These are phyloP conservation scores for Xiphias gladius DNA, from an alignment of 2,113 vertebrate species.

Conservation along the genomic window DNA sequence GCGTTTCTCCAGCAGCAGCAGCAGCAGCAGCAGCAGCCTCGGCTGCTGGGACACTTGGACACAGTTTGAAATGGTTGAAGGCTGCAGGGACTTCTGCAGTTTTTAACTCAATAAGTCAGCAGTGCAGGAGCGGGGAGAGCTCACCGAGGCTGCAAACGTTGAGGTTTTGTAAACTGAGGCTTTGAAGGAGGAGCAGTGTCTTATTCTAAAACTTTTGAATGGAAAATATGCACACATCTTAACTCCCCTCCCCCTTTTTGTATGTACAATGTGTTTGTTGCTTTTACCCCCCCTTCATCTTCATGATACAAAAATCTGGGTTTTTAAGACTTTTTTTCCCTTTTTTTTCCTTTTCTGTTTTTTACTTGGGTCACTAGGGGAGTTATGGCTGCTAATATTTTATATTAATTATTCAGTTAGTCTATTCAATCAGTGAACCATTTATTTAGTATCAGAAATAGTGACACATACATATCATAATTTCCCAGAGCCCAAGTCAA, in stretches of 20 bases:
- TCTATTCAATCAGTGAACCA: background rate
- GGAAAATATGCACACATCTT: background rate
- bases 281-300: background rate
- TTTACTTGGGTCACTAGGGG: too few relatives aligned
- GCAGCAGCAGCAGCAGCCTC: background rate
- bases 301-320: background rate
- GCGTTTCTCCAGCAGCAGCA: background rate
- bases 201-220: constrained; percentile 25
- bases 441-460: background rate
- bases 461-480: background rate
- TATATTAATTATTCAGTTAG: background rate
- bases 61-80: constrained; percentile 7
- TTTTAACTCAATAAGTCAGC: background rate
- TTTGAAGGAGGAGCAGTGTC: background rate
- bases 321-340: background rate
- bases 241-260: background rate
- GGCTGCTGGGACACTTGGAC: constrained; percentile 10
- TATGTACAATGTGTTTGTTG: too few relatives aligned
- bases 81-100: constrained; percentile 2
- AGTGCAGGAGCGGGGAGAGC: fast-evolving
- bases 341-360: too few relatives aligned
- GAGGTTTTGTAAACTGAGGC: background rate
- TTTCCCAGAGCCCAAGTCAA: background rate
- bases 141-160: background rate
- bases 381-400: background rate